Evolutionary conservation across 2,888 invertebrate species (phyloP).

Genomic region (Pocota personata): DNA sequence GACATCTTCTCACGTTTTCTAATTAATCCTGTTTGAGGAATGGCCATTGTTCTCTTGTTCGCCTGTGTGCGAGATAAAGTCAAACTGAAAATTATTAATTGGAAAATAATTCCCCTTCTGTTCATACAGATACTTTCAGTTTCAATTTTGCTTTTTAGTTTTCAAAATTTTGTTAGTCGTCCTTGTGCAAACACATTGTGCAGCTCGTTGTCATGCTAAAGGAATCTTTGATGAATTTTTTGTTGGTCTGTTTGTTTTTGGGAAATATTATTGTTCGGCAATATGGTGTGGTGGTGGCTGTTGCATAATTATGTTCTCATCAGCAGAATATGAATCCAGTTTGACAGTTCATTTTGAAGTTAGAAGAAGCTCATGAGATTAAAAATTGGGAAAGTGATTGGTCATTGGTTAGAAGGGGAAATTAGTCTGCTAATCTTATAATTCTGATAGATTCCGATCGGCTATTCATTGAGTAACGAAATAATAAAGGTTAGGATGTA

Average conservation of each 20-base stretch:
- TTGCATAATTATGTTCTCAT: conserved; percentile 36
- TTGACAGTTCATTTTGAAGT: conserved; percentile 14
- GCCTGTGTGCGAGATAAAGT: conserved; percentile 59
- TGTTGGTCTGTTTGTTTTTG: conserved; percentile 1
- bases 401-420: neutral
- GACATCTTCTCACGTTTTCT: conserved; percentile 71
- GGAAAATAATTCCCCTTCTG: conserved; percentile 58
- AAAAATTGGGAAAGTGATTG: neutral
- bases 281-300: conserved; percentile 12
- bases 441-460: too few relatives aligned
- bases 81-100: conserved; percentile 69
- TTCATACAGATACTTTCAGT: conserved; percentile 21
- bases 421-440: neutral
- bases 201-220: neutral
- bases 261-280: neutral
- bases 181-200: conserved; percentile 49
- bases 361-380: neutral
- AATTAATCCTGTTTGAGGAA: conserved; percentile 62
- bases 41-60: conserved; percentile 58
- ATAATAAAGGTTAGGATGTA: too few relatives aligned
- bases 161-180: conserved; percentile 42
- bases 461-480: too few relatives aligned
- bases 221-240: neutral
- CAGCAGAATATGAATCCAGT: conserved; percentile 7
- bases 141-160: conserved; percentile 38